Conservation (phyloP, 1,140 invertebrate genomes). For the Magallana ariakensis region DNA sequence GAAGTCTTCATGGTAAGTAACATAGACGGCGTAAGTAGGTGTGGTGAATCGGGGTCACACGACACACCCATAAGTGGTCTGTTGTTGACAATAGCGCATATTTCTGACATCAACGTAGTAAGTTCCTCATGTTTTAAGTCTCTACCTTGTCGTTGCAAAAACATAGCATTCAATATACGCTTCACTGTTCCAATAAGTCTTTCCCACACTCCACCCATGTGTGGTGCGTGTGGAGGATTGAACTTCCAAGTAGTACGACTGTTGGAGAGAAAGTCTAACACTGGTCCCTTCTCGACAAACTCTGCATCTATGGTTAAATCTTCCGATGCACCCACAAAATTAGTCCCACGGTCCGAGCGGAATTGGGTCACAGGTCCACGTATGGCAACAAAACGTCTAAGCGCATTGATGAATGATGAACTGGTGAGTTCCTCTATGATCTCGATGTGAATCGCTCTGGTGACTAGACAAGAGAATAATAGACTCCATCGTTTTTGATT, state of each 20-base stretch:
- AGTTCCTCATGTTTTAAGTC: constrained; percentile 49
- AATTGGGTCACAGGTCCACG: constrained; percentile 45
- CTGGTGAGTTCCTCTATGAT: constrained; percentile 58
- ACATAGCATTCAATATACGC: constrained; percentile 43
- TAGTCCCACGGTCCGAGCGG: constrained; percentile 59
- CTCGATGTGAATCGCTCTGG: constrained; percentile 59
- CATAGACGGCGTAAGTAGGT: not conserved
- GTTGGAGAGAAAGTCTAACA: constrained; percentile 37
- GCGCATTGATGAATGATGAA: constrained; percentile 61
- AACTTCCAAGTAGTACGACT: constrained; percentile 40
- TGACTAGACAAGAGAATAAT: constrained; percentile 59
- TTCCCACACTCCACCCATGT: constrained; percentile 54
- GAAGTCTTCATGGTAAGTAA: too few relatives aligned
- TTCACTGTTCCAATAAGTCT: constrained; percentile 48
- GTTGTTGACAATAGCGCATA: constrained; percentile 48
- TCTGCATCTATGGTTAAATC: constrained; percentile 23
- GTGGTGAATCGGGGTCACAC: constrained; percentile 29
- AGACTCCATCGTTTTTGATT: constrained; percentile 55
- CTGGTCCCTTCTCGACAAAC: constrained; percentile 25
- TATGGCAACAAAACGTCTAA: constrained; percentile 49
- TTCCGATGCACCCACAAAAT: constrained; percentile 58
- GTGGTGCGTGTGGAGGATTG: constrained; percentile 52
- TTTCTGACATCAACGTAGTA: not conserved
- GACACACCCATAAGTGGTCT: constrained; percentile 50
- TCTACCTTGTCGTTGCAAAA: constrained; percentile 28